These are phyloP conservation scores for Acanthochromis polyacanthus DNA, from an alignment of 2,113 vertebrate genomes.

Conservation along the genomic window DNA sequence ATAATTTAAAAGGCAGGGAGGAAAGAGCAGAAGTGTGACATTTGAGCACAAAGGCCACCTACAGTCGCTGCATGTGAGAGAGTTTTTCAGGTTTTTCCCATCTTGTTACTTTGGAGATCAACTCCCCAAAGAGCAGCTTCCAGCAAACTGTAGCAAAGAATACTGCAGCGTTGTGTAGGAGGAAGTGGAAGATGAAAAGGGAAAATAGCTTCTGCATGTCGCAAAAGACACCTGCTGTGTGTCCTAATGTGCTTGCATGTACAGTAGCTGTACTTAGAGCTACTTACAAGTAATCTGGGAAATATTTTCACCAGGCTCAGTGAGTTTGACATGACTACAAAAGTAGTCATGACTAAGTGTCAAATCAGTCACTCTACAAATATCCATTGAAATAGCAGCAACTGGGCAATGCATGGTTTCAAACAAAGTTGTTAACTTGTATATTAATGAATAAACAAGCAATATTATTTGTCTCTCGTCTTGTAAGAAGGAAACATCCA, in stretches of 20 bases:
- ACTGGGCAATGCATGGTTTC: neutral
- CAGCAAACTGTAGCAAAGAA: conserved; percentile 26
- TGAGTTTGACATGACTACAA: neutral
- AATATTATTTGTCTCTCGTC: neutral
- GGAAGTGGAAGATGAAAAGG: conserved; percentile 8
- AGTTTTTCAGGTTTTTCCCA: conserved; percentile 20
- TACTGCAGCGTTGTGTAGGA: conserved; percentile 13
- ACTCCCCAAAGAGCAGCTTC: conserved; percentile 38
- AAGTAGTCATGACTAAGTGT: neutral
- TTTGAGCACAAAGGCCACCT: conserved; percentile 61
- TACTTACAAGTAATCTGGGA: conserved; percentile 1
- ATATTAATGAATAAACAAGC: neutral
- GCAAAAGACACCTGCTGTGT: conserved; percentile 31
- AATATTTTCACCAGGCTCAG: neutral
- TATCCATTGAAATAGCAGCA: neutral
- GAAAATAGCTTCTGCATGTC: neutral
- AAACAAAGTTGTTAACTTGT: neutral
- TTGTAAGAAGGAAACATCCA: neutral
- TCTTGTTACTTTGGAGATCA: conserved; percentile 50
- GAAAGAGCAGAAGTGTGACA: conserved; percentile 56
- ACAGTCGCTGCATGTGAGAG: conserved; percentile 39
- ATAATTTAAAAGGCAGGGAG: conserved; percentile 52
- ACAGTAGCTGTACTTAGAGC: neutral
- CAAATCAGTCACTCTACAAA: neutral
- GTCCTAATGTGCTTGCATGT: neutral